Evolutionary conservation across 2,113 vertebrate species (phyloP), one percentile per base, ranked within the genome.

Genomic region (Pogona vitticeps): DNA sequence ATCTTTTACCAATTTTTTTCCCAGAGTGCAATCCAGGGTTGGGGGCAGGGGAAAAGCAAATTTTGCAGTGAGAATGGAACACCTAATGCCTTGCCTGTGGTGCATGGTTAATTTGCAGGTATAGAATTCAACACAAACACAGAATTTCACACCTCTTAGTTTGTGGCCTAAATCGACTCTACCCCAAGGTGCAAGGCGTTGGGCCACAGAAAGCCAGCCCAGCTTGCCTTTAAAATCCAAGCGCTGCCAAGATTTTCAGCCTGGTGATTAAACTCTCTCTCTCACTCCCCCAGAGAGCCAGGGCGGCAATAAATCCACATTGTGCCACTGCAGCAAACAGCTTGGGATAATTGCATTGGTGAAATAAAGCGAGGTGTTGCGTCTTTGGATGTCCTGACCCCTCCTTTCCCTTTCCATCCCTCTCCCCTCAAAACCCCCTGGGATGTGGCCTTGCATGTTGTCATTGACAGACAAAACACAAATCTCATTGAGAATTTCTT

Each of bases 281-380:
- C 65, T 84, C 67, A 78, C 67, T 72, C 81, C 81, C 82, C 76
- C 38, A 56, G 65, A 80, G 56, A 86, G 78, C 13, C 3, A 40
- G 56, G 86, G 31, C 71, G 38, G 82, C 31, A 63, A 84, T 65
- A 79, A 88, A 78, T 79, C 82, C 65, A 79, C 58, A 72, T 79
- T 52, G 52, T 72, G 75, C 67, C 82, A 6, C 31, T 31, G 67
- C 68, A 83, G 86, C 23, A 23, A 52, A 79, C 81, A 63, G 67
- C 65, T 79, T 84, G 86, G 76, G 81, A 79, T 79, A 79, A 83
- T 83, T 79, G 58, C 76, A 63, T 70, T 63, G 38, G 72, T 83
- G 86, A 71, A 84, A 79, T 79, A 84, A 52, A 83, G 68, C n/a
- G 46, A 82, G 61, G 26, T 26, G 28, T 58, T 46, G 73, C 73